A percentile compares a stretch with the other conserved stretches of the same genome.
phyloP scores from a whole-genome alignment of 2,888 invertebrate genomes.

The Toxonevra muliebris region DNA sequence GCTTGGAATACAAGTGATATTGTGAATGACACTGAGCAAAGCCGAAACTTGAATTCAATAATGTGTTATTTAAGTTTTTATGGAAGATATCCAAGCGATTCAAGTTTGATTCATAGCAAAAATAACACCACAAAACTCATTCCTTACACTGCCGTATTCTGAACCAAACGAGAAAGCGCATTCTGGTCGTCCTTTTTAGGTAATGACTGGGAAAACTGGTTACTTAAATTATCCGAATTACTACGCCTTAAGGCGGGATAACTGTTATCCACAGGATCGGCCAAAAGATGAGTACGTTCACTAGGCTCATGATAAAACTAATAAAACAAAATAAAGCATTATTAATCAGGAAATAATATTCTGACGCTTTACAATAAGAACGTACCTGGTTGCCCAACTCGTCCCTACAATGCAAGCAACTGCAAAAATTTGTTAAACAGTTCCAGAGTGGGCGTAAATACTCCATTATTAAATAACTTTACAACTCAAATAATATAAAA shows the following conservation, averaged over 20 bases:
- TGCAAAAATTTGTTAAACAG: conserved; percentile 58
- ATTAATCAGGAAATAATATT: background rate
- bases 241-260: conserved; percentile 77
- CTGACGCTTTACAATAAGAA: background rate
- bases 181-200: conserved; percentile 91
- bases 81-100: no score
- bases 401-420: conserved; percentile 61
- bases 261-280: conserved; percentile 76
- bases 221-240: conserved; percentile 75
- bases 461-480: conserved; percentile 51
- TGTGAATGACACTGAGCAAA: no score
- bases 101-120: conserved; percentile 4
- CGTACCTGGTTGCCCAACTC: conserved; percentile 57
- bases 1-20: no score
- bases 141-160: conserved; percentile 87
- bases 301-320: conserved; percentile 65
- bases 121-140: no score
- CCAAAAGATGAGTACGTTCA: conserved; percentile 82
- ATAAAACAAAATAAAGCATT: background rate
- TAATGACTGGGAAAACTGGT: conserved; percentile 71
- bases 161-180: conserved; percentile 86
- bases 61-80: no score
- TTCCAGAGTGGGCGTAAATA: conserved; percentile 57
- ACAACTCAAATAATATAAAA: background rate
- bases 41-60: no score